A percentile compares a stretch with the other conserved stretches of the same genome.
These are phyloP conservation scores for Philaethria dido DNA, from an alignment of 2,888 invertebrate genomes.

Conservation along the genomic window DNA sequence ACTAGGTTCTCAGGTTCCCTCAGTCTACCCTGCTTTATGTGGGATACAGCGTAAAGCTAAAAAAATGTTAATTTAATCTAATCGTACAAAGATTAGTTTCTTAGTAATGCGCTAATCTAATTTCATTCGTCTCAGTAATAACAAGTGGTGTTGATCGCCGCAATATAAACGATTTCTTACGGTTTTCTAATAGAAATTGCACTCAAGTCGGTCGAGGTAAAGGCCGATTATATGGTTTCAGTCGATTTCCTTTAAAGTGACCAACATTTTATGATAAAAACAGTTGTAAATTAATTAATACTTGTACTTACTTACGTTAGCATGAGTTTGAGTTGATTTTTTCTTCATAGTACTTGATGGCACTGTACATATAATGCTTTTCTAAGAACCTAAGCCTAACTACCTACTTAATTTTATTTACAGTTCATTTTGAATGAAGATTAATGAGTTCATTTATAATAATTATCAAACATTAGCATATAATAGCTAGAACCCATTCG, in stretches of 20 bases:
- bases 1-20: too few species aligned
- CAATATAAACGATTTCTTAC: constrained; percentile 28
- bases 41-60: too few species aligned
- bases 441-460: neutral
- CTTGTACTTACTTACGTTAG: neutral
- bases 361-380: neutral
- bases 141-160: constrained; percentile 15
- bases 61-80: neutral
- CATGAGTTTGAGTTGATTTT: neutral
- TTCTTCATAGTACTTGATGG: neutral
- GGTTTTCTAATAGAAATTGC: constrained; percentile 38
- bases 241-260: constrained; percentile 35
- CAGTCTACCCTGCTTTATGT: too few species aligned
- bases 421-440: neutral
- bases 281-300: neutral
- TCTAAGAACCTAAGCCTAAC: neutral
- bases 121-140: neutral
- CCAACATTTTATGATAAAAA: constrained; percentile 13
- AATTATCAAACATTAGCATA: too few species aligned
- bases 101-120: constrained; percentile 1
- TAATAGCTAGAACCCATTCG: neutral
- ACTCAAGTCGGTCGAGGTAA: constrained; percentile 35
- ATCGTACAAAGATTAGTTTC: neutral
- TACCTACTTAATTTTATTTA: neutral
- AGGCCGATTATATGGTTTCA: constrained; percentile 43